Evolutionary conservation across 2,888 invertebrate species (phyloP), one percentile per base, ranked within the genome.

Genomic region (Idaea straminata): DNA sequence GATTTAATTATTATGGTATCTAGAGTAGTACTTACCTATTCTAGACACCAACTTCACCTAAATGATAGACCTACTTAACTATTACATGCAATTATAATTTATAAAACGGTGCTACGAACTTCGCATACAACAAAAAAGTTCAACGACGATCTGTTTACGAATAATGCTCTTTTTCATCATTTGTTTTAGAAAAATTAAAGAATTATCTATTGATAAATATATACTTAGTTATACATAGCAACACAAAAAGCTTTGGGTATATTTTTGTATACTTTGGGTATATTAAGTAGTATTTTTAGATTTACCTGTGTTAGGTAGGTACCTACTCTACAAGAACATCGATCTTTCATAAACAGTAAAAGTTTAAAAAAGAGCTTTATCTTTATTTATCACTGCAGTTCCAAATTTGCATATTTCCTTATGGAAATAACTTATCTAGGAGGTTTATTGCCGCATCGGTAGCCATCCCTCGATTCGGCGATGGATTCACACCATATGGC

Each of bases 401-500:
- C 6, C 10, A 47, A 47, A 10, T 13, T 25, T 25, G 25, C 47
- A 47, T 47, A 47, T 47, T 47, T 47, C 10, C 47, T 7, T 10
- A 47, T 13, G 47, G 47, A 47, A 47, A 13, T 47, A 10, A 10
- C 10, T 25, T n/a, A 57, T 38, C 47, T 62, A 59, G 58, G 5
- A n/a, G n/a, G 47, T 71, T 58, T 71, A 73, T 62, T 70, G 80
- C 75, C 73, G 71, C 63, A 73, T 67, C 81, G 77, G 77, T 79
- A 79, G 80, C 76, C 80, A 77, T 81, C 80, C 78, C 77, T 75
- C 77, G 76, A 75, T 76, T 79, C 77, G 72, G 76, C 79, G 80
- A 79, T 78, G 84, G 82, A 82, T 80, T 80, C 75, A 72, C 81
- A 78, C 90, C 92, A 92, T 90, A 89, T 92, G 91, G 86, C 82